Conservation (phyloP, 2,113 vertebrate genomes). For the Pelodiscus sinensis region DNA sequence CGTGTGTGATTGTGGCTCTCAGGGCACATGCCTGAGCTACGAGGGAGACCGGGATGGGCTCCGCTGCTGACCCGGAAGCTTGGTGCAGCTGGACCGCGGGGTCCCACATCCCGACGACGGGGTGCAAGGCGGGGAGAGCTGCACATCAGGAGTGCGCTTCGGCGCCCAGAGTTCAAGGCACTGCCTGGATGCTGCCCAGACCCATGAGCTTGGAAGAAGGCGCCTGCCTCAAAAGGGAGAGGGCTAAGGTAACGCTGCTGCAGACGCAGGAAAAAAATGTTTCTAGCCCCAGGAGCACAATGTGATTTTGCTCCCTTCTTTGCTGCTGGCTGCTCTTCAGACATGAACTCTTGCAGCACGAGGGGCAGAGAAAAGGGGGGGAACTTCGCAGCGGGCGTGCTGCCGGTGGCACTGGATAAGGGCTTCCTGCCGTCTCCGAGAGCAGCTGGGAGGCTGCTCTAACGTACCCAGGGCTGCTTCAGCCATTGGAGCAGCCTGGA, state of each 20-base stretch:
- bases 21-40: background rate
- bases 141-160: background rate
- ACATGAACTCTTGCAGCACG: background rate
- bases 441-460: background rate
- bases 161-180: background rate
- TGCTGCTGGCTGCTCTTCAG: background rate
- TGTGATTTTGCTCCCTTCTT: background rate
- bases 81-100: background rate
- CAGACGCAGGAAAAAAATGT: background rate
- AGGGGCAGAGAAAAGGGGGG: background rate
- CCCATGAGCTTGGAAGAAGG: background rate
- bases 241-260: background rate
- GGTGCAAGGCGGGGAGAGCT: background rate
- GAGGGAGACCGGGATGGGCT: background rate
- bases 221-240: background rate
- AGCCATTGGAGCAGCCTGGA: background rate
- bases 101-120: background rate
- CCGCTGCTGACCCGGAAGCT: background rate
- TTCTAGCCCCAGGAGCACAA: background rate
- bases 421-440: background rate
- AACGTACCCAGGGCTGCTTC: background rate
- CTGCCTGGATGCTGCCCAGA: background rate
- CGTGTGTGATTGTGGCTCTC: background rate
- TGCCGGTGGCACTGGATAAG: background rate
- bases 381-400: background rate